phyloP scores from a whole-genome alignment of 1,140 invertebrate genomes.

The Drosophila virilis region DNA sequence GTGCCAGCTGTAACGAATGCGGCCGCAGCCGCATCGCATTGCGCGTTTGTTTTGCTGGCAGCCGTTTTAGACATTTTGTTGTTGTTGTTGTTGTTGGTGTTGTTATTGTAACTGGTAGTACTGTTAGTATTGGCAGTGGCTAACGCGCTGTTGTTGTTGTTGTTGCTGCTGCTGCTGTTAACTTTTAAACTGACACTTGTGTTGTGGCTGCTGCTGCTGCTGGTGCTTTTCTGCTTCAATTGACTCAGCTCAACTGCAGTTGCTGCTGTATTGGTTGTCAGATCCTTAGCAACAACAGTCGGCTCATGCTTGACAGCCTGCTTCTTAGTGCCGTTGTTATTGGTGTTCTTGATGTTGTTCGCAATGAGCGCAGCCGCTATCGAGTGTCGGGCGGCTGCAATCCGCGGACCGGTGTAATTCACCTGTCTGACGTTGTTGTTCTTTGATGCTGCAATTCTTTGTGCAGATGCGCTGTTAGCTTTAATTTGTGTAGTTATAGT shows the following conservation, averaged over 20 bases:
- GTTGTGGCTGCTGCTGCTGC: conserved; percentile 17
- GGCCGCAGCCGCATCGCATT: conserved; percentile 50
- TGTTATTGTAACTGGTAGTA: conserved; percentile 36
- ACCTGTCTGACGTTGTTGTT: conserved; percentile 54
- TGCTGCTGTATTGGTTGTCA: conserved; percentile 41
- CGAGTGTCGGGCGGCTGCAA: conserved; percentile 56
- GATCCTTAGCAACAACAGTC: conserved; percentile 36
- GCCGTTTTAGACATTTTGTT: conserved; percentile 68
- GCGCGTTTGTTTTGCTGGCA: conserved; percentile 50
- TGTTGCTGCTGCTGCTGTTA: conserved; percentile 56
- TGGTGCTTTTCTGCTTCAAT: conserved; percentile 31
- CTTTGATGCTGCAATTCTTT: conserved; percentile 36
- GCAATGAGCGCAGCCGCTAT: conserved; percentile 66
- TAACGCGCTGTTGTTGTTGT: conserved; percentile 44
- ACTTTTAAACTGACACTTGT: conserved; percentile 61
- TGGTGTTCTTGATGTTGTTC: conserved; percentile 44
- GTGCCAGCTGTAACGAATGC: conserved; percentile 54
- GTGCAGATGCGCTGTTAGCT: conserved; percentile 33
- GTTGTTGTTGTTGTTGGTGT: conserved; percentile 32
- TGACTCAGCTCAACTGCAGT: conserved; percentile 23
- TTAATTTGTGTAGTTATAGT: conserved; percentile 35
- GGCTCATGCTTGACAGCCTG: conserved; percentile 63
- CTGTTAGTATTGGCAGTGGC: conserved; percentile 66
- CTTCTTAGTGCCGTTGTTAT: conserved; percentile 35
- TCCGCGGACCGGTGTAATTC: conserved; percentile 59